Percentiles rank a stretch among this genome's conserved stretches.
phyloP scores from a whole-genome alignment of 2,797 vertebrate species.

The Acridotheres tristis region DNA sequence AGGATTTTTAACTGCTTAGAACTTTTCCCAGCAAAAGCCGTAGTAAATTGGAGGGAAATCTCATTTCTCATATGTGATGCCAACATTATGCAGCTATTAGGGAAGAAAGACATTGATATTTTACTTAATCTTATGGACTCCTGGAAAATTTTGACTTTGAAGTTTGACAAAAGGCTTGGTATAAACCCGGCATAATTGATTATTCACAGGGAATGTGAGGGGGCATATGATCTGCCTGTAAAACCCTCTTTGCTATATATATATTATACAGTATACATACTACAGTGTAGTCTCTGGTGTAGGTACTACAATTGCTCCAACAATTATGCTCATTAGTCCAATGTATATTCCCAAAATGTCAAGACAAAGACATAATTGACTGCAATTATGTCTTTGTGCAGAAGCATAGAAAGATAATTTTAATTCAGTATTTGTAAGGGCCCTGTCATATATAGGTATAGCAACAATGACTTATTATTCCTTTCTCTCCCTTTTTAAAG shows the following conservation, averaged over 20 bases:
- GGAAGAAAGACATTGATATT: background rate
- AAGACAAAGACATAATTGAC: background rate
- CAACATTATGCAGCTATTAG: background rate
- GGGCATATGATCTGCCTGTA: background rate
- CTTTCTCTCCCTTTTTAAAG: background rate
- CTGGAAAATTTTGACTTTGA: background rate
- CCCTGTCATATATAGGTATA: background rate
- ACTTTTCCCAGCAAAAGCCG: background rate
- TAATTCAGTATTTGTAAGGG: background rate
- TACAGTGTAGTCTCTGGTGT: background rate
- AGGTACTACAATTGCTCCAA: background rate
- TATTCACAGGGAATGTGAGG: background rate
- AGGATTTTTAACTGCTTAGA: conserved; percentile 1
- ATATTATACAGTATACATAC: too few species aligned
- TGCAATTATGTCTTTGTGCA: background rate
- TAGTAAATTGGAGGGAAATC: background rate
- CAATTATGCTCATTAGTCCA: background rate
- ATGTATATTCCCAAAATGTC: background rate
- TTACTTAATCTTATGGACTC: background rate
- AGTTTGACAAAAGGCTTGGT: background rate
- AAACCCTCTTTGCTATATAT: background rate
- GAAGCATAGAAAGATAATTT: background rate
- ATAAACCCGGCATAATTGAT: background rate
- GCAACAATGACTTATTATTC: background rate
- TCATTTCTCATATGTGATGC: background rate